phyloP scores from a whole-genome alignment of 2,888 invertebrate species.

The Conops quadrifasciatus region DNA sequence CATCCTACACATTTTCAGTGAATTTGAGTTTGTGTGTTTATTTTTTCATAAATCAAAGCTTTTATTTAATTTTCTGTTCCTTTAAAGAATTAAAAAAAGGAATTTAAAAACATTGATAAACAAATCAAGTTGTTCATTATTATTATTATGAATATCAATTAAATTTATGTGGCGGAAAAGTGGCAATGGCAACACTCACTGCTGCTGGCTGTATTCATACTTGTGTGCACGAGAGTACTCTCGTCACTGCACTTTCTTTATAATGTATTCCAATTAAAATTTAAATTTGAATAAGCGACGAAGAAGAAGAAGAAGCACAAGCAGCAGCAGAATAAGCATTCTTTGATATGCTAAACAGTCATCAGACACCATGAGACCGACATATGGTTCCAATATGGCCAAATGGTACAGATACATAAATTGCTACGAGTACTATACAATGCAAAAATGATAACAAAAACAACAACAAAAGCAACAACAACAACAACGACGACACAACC shows the following conservation, averaged over 20 bases:
- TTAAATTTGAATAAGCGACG: conserved; percentile 12
- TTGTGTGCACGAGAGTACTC: too few relatives aligned
- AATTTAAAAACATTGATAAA: conserved; percentile 1
- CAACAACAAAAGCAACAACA: conserved; percentile 2
- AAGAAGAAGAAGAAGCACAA: not conserved
- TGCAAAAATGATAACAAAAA: not conserved
- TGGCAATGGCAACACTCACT: conserved; percentile 37
- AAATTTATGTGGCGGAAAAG: conserved; percentile 59
- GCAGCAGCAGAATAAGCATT: conserved; percentile 26
- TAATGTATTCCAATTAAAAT: conserved; percentile 27
- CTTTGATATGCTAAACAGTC: conserved; percentile 56
- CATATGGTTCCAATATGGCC: conserved; percentile 59
- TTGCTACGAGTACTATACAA: too few relatives aligned
- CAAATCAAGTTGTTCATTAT: conserved; percentile 26
- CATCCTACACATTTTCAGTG: too few relatives aligned
- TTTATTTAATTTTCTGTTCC: too few relatives aligned
- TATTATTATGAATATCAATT: conserved; percentile 18
- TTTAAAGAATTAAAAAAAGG: not conserved
- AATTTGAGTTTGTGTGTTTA: too few relatives aligned
- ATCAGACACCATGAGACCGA: conserved; percentile 48
- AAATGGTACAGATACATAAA: conserved; percentile 47
- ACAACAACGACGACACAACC: not conserved
- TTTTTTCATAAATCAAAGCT: too few relatives aligned
- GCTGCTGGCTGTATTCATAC: not conserved
- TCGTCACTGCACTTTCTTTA: not conserved